Base-by-base conservation (phyloP, 1,140 invertebrate genomes). In the Drosophila trapezifrons region DNA sequence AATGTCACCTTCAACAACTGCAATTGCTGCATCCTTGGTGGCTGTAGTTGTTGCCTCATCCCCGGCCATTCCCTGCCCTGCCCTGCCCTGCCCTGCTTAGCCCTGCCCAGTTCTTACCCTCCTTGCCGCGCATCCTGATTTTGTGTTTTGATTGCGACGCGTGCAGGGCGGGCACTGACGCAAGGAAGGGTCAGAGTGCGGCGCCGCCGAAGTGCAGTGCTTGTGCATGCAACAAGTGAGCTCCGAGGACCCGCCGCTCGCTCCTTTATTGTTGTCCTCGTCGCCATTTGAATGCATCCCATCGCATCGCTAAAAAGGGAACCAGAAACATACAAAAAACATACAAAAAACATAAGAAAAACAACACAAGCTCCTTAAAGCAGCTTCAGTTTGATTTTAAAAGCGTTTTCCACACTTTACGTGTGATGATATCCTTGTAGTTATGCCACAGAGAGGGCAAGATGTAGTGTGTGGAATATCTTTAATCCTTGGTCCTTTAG, bases 1-100 rank as follows among this genome's bases (percentile, higher is more conserved):
- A 86, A 86, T 86, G 82, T 86, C 82, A 86, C 78, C 82, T 86
- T 82, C 66, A 86, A 86, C 75, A 81, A 86, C 80, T 84, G 80
- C 80, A 80, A 73, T 77, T 66, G 80, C 81, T 75, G 49, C 64
- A 67, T 55, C 47, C 37, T 43, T 29, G n/a, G n/a, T 55, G 18
- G 18, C 4, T 22, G 17, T 52, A 13, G 18, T 59, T 35, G 29
- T 49, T 65, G n/a, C 43, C 58, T 38, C 75, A 56, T 42, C 29
- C 40, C 7, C 25, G n/a, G n/a, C n/a, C n/a, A n/a, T 27, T 29
- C 29, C 13, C 32, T 1, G 12, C 8, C 32, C 8, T 40, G 18
- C 47, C 9, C 20, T 22, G 15, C 40, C 58, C 46, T 29, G 32
- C 20, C 40, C 38, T 37, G 18, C 27, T n/a, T n/a, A n/a, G n/a